These are phyloP conservation scores for Meandrusa payeni DNA, from an alignment of 2,888 invertebrate species.

Conservation along the genomic window DNA sequence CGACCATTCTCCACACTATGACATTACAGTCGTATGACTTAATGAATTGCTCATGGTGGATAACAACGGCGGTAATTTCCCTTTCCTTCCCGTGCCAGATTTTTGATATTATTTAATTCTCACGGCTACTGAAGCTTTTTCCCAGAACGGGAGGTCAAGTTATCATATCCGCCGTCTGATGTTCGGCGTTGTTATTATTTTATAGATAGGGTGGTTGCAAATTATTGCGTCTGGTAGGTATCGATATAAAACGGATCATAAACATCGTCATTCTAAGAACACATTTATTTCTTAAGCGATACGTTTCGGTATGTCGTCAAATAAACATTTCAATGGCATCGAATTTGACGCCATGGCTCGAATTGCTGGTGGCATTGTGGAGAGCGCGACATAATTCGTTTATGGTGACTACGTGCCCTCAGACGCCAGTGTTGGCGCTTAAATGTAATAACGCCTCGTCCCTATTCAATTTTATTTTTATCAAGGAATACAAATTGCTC, in stretches of 20 bases:
- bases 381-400: slow-evolving; percentile 22
- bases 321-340: slow-evolving; percentile 20
- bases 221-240: not conserved
- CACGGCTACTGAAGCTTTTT: too few species aligned
- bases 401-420: slow-evolving; percentile 22
- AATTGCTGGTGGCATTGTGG: slow-evolving; percentile 21
- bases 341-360: slow-evolving; percentile 22
- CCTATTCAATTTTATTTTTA: slow-evolving; percentile 21
- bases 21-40: too few species aligned
- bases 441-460: slow-evolving; percentile 19
- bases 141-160: too few species aligned
- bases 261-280: slow-evolving; percentile 7
- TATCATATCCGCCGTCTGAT: too few species aligned
- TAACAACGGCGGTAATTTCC: too few species aligned
- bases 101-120: too few species aligned
- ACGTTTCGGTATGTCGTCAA: slow-evolving; percentile 22
- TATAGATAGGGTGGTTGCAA: too few species aligned
- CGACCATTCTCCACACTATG: too few species aligned
- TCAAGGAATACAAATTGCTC: slow-evolving; percentile 18
- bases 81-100: too few species aligned
- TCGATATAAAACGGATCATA: not conserved
- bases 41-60: too few species aligned
- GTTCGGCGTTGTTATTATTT: too few species aligned
- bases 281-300: slow-evolving; percentile 5
- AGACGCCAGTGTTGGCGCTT: slow-evolving; percentile 22